Evolutionary conservation across 2,113 vertebrate species (phyloP).

Genomic region (Prochilodus magdalenae): DNA sequence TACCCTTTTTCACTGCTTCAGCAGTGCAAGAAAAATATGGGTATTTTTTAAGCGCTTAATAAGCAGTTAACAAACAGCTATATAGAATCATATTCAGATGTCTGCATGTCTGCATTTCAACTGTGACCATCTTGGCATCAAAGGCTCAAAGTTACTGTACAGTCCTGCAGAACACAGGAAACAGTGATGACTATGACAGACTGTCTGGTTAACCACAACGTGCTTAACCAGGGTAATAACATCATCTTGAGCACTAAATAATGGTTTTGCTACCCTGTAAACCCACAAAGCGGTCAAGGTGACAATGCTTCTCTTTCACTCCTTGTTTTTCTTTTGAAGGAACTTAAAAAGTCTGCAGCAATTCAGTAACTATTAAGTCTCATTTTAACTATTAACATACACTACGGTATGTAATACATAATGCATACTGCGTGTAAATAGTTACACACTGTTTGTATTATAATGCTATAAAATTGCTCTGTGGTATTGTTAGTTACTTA

Average conservation of each 20-base stretch:
- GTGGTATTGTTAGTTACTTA: no score
- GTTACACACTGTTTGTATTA: no score
- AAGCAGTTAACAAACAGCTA: no score
- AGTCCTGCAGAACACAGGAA: background rate
- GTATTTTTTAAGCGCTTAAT: no score
- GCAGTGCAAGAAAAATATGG: no score
- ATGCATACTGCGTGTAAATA: no score
- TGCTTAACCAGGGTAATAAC: background rate
- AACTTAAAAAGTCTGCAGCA: background rate
- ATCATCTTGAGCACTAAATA: background rate
- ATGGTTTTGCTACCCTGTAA: background rate
- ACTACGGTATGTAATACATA: no score
- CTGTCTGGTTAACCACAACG: background rate
- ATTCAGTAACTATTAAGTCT: no score
- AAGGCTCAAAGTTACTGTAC: no score
- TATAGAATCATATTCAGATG: background rate
- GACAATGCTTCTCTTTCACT: background rate
- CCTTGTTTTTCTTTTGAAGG: background rate
- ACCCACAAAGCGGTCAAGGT: background rate
- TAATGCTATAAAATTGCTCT: no score
- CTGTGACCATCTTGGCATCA: background rate
- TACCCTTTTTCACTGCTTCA: no score
- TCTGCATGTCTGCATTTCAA: background rate
- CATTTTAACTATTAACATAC: no score
- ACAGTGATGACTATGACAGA: background rate